Conservation (phyloP, 2,797 vertebrate species). For the Lutjanus campechanus region DNA sequence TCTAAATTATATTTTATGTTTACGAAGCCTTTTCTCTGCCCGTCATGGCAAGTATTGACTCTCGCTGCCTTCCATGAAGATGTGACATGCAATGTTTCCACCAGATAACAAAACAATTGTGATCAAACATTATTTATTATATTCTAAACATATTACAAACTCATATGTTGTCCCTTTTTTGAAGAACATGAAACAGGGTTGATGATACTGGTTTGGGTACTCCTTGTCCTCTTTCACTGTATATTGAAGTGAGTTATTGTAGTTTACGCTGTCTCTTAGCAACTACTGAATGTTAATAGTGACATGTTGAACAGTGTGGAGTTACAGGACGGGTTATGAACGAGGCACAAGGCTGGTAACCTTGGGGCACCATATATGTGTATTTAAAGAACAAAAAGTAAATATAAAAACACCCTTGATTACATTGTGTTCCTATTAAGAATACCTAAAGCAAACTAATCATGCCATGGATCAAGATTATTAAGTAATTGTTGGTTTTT, state of each 20-base stretch:
- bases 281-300: constrained; percentile 83
- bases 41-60: constrained; percentile 60
- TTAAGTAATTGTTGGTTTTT: constrained; percentile 27
- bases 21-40: constrained; percentile 73
- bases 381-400: constrained; percentile 60
- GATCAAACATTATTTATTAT: constrained; percentile 82
- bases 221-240: constrained; percentile 71
- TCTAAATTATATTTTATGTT: constrained; percentile 80
- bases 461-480: neutral
- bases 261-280: constrained; percentile 72
- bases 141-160: constrained; percentile 68
- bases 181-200: constrained; percentile 56
- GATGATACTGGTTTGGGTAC: constrained; percentile 62
- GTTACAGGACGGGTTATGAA: constrained; percentile 56
- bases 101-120: constrained; percentile 66
- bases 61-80: constrained; percentile 76
- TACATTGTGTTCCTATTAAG: constrained; percentile 54
- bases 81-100: constrained; percentile 66
- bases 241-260: constrained; percentile 73
- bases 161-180: constrained; percentile 61
- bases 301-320: constrained; percentile 64
- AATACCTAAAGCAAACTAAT: constrained; percentile 44
- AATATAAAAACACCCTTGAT: constrained; percentile 39
- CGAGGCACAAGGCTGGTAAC: constrained; percentile 69
- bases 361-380: constrained; percentile 52